Evolutionary conservation across 2,888 invertebrate genomes (phyloP), one percentile per base, ranked within the genome.

Genomic region (Hyposoter didymator): DNA sequence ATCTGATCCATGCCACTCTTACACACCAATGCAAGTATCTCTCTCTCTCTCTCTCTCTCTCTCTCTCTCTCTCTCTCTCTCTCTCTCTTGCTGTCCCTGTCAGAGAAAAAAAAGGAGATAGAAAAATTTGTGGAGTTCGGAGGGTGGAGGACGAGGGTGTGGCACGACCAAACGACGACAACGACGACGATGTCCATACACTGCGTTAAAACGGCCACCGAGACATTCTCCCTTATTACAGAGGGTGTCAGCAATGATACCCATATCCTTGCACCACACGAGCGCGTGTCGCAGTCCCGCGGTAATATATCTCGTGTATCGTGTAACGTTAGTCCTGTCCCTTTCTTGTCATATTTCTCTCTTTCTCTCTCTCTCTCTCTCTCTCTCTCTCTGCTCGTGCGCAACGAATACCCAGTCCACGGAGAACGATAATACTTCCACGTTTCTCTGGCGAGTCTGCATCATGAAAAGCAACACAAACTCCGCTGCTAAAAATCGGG

Each of bases 1-100:
- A 92, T 92, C 91, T 87, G 92, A 92, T 92, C 91, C 85, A 74
- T 52, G 84, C 82, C 70, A 72, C 76, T 82, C 72, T 39, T 35
- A 74, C 43, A 64, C 55, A 73, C 70, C 7, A 72, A 35, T 80
- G 73, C 78, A 73, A 76, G 45, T 52, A 47, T 49, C 52, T 64
- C 55, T 75, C 55, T 82, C 64, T 76, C 2, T 28, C 28, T 28
- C 28, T 28, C 62, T 64, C 66, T 49, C 22, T 78, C 55, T 84
- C 17, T 5, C 35, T 35, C 49, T 64, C 64, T 76, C 2, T 28
- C 28, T 28, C 28, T 28, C 62, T 64, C 66, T 49, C 22, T 78
- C 55, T 84, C 17, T 5, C 35, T 35, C 49, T 64, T 76, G 49
- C 22, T 78, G 52, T 84, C 17, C 1, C 35, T 14, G 17, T 14